Conservation (phyloP, 2,113 vertebrate genomes). For the Theristicus caerulescens region DNA sequence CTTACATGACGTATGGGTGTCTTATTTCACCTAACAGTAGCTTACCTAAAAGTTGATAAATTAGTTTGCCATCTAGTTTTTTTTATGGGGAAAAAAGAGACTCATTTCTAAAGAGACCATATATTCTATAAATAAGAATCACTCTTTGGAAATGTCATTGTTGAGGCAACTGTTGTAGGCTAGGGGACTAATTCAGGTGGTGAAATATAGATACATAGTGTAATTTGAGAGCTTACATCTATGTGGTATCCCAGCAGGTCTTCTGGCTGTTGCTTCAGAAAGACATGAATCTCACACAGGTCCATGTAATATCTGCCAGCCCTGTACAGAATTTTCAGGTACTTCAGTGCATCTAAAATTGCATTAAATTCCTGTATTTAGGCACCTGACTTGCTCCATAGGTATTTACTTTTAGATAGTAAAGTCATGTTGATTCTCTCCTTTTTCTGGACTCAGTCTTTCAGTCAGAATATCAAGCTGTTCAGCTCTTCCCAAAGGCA, state of each 20-base stretch:
- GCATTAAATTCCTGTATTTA: neutral
- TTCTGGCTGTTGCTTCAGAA: neutral
- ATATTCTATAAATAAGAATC: neutral
- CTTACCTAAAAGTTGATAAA: neutral
- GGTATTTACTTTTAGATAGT: neutral
- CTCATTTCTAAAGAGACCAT: neutral
- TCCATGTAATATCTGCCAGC: neutral
- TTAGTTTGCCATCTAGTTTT: neutral
- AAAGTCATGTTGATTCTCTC: neutral
- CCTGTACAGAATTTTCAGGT: neutral
- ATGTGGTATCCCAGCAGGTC: neutral
- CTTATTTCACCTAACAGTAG: neutral
- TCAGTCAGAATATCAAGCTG: neutral
- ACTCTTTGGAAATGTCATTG: neutral
- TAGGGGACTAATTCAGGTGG: neutral
- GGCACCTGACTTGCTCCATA: neutral
- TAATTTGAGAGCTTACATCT: neutral
- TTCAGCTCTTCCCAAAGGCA: neutral
- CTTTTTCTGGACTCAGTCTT: neutral
- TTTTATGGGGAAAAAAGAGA: neutral
- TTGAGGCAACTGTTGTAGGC: neutral
- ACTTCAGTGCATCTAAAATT: neutral
- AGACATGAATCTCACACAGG: neutral
- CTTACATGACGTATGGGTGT: fast-evolving
- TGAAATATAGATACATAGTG: neutral